Base-by-base conservation (phyloP, 2,113 vertebrate species). In the Suncus etruscus region DNA sequence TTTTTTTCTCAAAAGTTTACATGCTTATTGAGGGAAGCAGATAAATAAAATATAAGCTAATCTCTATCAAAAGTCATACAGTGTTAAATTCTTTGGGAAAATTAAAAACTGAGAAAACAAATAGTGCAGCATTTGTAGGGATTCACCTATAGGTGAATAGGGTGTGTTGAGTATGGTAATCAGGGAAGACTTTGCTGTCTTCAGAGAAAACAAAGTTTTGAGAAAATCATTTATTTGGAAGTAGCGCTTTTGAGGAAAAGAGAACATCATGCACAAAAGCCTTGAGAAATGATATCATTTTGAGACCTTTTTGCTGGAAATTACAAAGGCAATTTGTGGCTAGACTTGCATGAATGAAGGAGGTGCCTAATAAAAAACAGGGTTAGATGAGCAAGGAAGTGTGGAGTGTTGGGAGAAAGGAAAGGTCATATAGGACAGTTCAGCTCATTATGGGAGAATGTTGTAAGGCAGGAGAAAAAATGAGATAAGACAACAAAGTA, bases 191-290 rank as follows among this genome's bases (percentile, higher is more conserved):
- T 74, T 91, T 15, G 20, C 48, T 92, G 39, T 78, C 20, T 25
- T 72, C 14, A 87, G 66, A 47, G 45, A 83, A 22, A 65, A 25
- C 15, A 65, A 73, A 48, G 24, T 39, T 39, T 39, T 39, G 79
- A 47, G 92, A 47, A 72, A 83, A 39, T 54, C 32, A 63, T 83
- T 94, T 82, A 66, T 83, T 90, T 90, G 47, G 76, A 76, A 32
- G 24, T 77, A 77, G 45, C 79, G 25, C 31, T 80, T 91, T 80
- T n/a, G 58, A 74, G 61, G 29, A 31, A 81, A 25, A 65, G 16
- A 54, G 11, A 85, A 70, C 22, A 86, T 20, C 45, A 86, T 76
- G 11, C 66, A 25, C 29, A 84, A 24, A 82, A 24, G 18, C 76
- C 63, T 48, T 81, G 69, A 82, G 22, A 22, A 15, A 31, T 89